These are phyloP conservation scores for Fissipunctia ypsillon DNA, from an alignment of 2,888 invertebrate genomes.

Conservation along the genomic window DNA sequence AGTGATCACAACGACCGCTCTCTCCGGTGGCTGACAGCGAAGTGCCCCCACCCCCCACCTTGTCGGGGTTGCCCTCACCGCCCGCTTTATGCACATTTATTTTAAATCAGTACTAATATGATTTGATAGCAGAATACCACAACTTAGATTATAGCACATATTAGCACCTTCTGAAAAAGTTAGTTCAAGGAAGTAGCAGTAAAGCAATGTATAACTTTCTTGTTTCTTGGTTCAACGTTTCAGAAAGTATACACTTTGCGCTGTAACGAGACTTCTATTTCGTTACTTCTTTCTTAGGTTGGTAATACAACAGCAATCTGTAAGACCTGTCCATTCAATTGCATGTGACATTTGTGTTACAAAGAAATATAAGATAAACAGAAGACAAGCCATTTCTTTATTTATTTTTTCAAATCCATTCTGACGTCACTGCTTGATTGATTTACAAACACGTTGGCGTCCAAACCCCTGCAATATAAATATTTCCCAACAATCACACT, in stretches of 20 bases:
- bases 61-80: too few relatives aligned
- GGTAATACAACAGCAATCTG: too few relatives aligned
- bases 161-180: not conserved
- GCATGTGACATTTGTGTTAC: not conserved
- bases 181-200: not conserved
- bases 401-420: not conserved
- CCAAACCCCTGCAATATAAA: slow-evolving; percentile 22
- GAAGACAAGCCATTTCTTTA: not conserved
- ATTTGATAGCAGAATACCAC: too few relatives aligned
- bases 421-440: slow-evolving; percentile 5
- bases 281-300: not conserved
- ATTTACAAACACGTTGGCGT: slow-evolving; percentile 29
- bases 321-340: not conserved
- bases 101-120: too few relatives aligned
- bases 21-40: too few relatives aligned
- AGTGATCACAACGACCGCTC: too few relatives aligned
- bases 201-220: not conserved
- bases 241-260: too few relatives aligned
- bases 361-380: not conserved
- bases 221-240: too few relatives aligned
- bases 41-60: too few relatives aligned
- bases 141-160: not conserved
- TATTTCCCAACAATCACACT: slow-evolving; percentile 9
- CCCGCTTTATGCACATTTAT: too few relatives aligned
- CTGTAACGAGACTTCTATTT: not conserved